Evolutionary conservation across 2,888 invertebrate genomes (phyloP), one percentile per base, ranked within the genome.

Genomic region (Drosophila leonis): DNA sequence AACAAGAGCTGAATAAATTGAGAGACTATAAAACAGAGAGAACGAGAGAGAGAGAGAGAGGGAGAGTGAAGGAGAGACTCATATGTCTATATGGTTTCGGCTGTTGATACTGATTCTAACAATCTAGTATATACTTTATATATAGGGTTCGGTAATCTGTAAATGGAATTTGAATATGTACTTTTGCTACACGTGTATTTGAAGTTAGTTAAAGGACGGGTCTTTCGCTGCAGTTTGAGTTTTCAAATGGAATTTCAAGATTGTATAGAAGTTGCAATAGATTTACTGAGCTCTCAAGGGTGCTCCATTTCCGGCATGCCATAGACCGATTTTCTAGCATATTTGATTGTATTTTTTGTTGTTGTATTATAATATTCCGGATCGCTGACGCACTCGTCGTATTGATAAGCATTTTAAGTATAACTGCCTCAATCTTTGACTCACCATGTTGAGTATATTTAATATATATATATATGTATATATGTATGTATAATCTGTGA

Each of bases 341-440:
- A 41, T 56, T 44, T 51, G 44, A 48, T 63, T 35, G 27, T 52
- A 35, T 48, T 59, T 55, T 63, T 33, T 66, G 37, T 35, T 27
- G 13, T 44, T 44, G 20, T 48, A 72, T 75, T 27, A 44, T 44
- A 24, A 44, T 48, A 72, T 75, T 62, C 63, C 64, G 57, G 60
- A 57, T 57, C 56, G 65, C 65, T 68, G 69, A 73, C 69, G 56
- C 55, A 48, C 65, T 73, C 61, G 39, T 24, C 54, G 29, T 39
- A 49, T 61, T 83, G 83, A 80, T 80, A 83, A 81, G 72, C 48
- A 39, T 41, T 62, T 74, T 70, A 65, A 81, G 78, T 59, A 54
- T 44, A 68, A 67, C 54, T 68, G 70, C 60, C 77, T 77, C 73
- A 72, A 66, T 71, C 73, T 80, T 68, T 74, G 71, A 66, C 70